Conservation (phyloP, 2,113 vertebrate species). For the Oplegnathus fasciatus region DNA sequence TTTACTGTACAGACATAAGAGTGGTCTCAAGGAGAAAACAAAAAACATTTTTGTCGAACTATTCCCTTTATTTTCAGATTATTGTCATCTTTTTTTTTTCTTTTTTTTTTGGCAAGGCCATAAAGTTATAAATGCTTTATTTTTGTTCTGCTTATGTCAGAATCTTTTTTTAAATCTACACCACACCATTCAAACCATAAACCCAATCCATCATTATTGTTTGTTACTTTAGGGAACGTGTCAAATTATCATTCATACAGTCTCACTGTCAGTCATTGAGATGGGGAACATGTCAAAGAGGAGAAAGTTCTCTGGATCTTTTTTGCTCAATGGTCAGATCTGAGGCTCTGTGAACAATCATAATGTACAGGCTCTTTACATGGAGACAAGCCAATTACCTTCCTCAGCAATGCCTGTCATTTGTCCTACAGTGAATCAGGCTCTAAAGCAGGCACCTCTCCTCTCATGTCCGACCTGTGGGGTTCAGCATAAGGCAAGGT, state of each 20-base stretch:
- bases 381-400: conserved; percentile 73
- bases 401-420: conserved; percentile 70
- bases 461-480: conserved; percentile 66
- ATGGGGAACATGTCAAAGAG: conserved; percentile 39
- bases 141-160: conserved; percentile 44
- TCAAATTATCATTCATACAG: conserved; percentile 61
- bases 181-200: conserved; percentile 5
- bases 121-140: too few relatives aligned
- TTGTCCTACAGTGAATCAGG: conserved; percentile 74
- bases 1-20: background rate
- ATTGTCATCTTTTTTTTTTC: conserved; percentile 6
- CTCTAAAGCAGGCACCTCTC: conserved; percentile 65
- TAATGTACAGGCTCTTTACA: conserved; percentile 55
- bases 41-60: background rate
- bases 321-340: conserved; percentile 40
- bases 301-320: conserved; percentile 33
- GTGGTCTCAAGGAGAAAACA: background rate
- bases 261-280: conserved; percentile 72
- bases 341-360: conserved; percentile 71
- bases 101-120: too few relatives aligned
- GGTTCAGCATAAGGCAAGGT: conserved; percentile 67
- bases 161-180: conserved; percentile 27
- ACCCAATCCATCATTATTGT: conserved; percentile 37
- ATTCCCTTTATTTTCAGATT: background rate
- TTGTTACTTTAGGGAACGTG: conserved; percentile 37